Evolutionary conservation across 2,888 invertebrate species (phyloP), one percentile per base, ranked within the genome.

Genomic region (Mellilla xanthometata): DNA sequence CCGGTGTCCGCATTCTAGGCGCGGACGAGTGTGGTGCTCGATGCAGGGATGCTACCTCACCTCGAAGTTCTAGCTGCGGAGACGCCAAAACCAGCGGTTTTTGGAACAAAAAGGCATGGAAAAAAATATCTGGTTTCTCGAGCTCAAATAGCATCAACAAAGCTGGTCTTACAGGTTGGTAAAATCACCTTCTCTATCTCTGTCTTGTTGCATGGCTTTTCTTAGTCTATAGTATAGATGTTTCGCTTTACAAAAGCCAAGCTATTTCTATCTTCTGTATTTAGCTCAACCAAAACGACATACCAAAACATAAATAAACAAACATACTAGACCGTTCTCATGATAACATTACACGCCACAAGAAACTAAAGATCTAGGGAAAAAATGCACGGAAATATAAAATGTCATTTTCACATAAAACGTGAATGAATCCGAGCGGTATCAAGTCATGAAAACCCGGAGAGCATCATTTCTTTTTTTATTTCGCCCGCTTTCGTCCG

Each of bases 71-170:
- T 11, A 90, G 88, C 56, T 87, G 87, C 49, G 89, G 89, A 8
- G 88, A 88, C 46, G 87, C 89, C 5, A 90, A 88, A 64, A 71
- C 81, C 8, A 91, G 84, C 53, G 90, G 92, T 41, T 94, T 94
- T 76, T 94, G 94, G 94, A 93, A 92, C 61, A 92, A 94, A 77
- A 95, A 94, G 68, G 92, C 94, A 1, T 95, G 95, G 95, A 94
- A 93, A 70, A 95, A 95, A 75, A 85, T 95, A 58, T 93, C 95
- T 9, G 94, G 94, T 15, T 93, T 95, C 66, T 93, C 93, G 42
- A 93, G 93, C 66, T 93, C 93, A 39, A 93, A 92, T 62, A 93
- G 93, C 69, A 92, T 92, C 68, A 93, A 93, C 71, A 94, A 94
- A 75, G 91, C 92, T 29, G 92, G 92, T 48, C 68, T 90, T 39